Evolutionary conservation across 2,888 invertebrate species (phyloP).

Genomic region (Dicranocentrus wangi): DNA sequence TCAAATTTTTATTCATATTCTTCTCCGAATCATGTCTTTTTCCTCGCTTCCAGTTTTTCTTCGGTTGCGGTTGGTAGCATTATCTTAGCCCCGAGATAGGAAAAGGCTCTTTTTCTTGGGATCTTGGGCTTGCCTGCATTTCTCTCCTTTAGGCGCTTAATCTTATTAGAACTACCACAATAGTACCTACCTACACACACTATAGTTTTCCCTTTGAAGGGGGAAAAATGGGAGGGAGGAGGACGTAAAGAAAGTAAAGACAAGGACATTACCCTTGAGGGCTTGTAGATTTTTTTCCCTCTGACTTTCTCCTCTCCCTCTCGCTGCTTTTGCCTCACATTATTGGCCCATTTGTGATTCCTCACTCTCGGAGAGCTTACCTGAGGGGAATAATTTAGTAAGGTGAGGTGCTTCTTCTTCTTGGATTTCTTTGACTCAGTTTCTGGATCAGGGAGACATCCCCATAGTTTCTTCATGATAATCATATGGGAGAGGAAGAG

Average conservation of each 20-base stretch:
- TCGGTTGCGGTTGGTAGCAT: slow-evolving; percentile 24
- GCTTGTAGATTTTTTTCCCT: slow-evolving; percentile 51
- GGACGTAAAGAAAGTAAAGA: slow-evolving; percentile 40
- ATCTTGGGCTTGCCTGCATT: slow-evolving; percentile 23
- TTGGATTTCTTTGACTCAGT: slow-evolving; percentile 8
- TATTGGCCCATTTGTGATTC: slow-evolving; percentile 63
- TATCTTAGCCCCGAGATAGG: slow-evolving; percentile 35
- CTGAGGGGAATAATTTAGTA: slow-evolving; percentile 62
- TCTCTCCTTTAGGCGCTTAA: slow-evolving; percentile 43
- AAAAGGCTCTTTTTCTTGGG: slow-evolving; percentile 4
- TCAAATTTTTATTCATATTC: no score
- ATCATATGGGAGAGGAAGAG: no score
- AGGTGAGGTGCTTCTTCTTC: slow-evolving; percentile 25
- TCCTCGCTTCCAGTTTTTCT: background rate
- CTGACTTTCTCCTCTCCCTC: slow-evolving; percentile 44
- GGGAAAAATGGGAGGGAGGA: slow-evolving; percentile 33
- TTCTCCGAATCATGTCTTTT: background rate
- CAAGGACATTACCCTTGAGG: slow-evolving; percentile 58
- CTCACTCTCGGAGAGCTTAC: slow-evolving; percentile 51
- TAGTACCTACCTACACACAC: background rate
- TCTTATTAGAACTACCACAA: slow-evolving; percentile 52
- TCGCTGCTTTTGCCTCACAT: slow-evolving; percentile 34
- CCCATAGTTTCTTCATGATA: no score
- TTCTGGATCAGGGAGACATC: slow-evolving; percentile 15
- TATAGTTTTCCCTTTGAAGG: background rate